Conservation (phyloP, 2,113 vertebrate species). For the Toxotes jaculatrix region DNA sequence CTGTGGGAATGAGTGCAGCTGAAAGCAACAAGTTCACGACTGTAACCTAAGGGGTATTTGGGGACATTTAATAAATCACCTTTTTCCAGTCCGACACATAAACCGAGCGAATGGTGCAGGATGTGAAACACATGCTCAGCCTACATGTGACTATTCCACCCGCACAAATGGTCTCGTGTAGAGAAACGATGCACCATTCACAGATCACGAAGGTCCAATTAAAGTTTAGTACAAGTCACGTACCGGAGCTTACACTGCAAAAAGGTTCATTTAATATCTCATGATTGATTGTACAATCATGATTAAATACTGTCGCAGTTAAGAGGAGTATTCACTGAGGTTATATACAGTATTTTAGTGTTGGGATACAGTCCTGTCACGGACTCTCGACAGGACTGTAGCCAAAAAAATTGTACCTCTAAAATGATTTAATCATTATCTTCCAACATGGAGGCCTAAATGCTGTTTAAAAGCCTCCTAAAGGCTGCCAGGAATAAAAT, state of each 20-base stretch:
- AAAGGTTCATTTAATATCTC: too few relatives aligned
- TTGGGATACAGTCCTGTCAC: too few relatives aligned
- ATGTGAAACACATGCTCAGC: not conserved
- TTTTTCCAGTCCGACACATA: not conserved
- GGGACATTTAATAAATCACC: not conserved
- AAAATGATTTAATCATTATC: constrained; percentile 5
- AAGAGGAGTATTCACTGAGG: not conserved
- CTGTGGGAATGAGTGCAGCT: not conserved
- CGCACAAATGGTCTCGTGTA: not conserved
- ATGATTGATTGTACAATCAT: too few relatives aligned
- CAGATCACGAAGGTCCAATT: not conserved
- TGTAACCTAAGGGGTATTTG: not conserved
- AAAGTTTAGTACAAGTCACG: not conserved
- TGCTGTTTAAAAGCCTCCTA: constrained; percentile 14
- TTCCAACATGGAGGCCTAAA: not conserved
- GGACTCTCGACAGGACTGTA: not conserved
- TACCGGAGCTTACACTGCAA: too few relatives aligned
- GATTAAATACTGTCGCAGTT: too few relatives aligned
- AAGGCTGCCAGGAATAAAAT: not conserved
- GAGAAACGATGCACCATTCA: not conserved
- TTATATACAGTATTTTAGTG: too few relatives aligned
- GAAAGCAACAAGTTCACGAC: not conserved
- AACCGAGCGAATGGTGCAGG: not conserved
- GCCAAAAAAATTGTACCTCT: not conserved
- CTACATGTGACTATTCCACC: not conserved